phyloP scores from a whole-genome alignment of 2,888 invertebrate genomes.

The Alentia gelatinosa region DNA sequence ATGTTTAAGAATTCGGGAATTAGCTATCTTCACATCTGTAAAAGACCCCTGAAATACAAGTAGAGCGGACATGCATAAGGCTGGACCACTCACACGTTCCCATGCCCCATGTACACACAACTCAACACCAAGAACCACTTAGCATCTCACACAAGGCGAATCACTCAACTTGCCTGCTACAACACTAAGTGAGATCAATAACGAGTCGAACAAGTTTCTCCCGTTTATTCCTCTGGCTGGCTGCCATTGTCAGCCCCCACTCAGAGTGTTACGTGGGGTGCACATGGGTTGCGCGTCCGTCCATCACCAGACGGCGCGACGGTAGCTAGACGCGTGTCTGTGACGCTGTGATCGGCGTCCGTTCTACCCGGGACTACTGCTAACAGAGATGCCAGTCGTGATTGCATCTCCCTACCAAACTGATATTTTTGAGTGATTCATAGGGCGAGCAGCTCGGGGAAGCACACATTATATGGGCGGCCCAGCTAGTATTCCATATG shows the following conservation, averaged over 20 bases:
- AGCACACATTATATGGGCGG: not conserved
- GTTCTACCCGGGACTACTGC: too few species aligned
- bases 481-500: not conserved
- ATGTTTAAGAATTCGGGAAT: too few species aligned
- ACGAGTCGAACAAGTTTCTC: not conserved
- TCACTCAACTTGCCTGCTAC: not conserved
- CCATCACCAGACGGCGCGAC: not conserved
- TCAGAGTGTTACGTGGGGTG: not conserved
- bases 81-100: too few species aligned
- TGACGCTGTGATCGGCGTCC: not conserved
- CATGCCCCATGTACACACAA: not conserved
- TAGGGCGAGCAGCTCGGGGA: not conserved
- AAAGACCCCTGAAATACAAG: too few species aligned
- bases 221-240: not conserved
- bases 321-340: too few species aligned
- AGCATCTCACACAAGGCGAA: not conserved
- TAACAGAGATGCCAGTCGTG: not conserved
- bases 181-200: not conserved
- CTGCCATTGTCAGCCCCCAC: not conserved
- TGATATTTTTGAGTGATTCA: not conserved
- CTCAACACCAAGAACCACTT: not conserved
- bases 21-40: too few species aligned
- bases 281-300: not conserved
- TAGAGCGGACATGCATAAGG: too few species aligned
- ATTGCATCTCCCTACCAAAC: not conserved